A percentile compares a stretch with the other conserved stretches of the same genome.
These are phyloP conservation scores for Monochamus alternatus DNA, from an alignment of 2,888 invertebrate species.

Conservation along the genomic window DNA sequence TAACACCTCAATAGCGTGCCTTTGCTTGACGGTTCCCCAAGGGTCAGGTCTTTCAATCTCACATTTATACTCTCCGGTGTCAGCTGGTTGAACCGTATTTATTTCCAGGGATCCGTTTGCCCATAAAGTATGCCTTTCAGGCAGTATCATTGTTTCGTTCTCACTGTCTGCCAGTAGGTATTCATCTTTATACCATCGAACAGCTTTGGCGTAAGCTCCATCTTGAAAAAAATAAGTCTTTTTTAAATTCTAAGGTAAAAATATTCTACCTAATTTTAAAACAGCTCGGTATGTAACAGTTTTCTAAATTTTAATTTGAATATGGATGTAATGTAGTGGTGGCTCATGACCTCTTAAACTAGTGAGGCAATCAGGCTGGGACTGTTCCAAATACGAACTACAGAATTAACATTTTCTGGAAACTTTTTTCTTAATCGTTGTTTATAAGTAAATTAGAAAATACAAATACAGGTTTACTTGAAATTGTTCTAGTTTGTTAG, in stretches of 20 bases:
- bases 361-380: no score
- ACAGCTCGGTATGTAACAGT: no score
- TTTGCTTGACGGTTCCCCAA: conserved; percentile 81
- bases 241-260: neutral
- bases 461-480: no score
- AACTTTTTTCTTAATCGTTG: no score
- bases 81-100: conserved; percentile 73
- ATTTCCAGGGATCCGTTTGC: conserved; percentile 83
- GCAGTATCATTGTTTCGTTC: conserved; percentile 65
- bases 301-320: no score
- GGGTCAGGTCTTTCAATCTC: conserved; percentile 79
- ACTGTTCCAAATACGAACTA: no score
- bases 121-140: conserved; percentile 77
- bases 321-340: no score
- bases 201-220: conserved; percentile 72
- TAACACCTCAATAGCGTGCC: conserved; percentile 85
- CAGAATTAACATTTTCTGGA: no score
- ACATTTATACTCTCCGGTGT: conserved; percentile 81
- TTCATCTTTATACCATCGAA: conserved; percentile 83
- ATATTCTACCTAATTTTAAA: no score
- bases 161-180: conserved; percentile 74
- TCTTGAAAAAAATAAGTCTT: conserved; percentile 69
- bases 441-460: no score
- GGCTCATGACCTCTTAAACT: no score
- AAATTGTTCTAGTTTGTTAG: no score